Conservation (phyloP, 2,888 invertebrate species). For the Autographa gamma region DNA sequence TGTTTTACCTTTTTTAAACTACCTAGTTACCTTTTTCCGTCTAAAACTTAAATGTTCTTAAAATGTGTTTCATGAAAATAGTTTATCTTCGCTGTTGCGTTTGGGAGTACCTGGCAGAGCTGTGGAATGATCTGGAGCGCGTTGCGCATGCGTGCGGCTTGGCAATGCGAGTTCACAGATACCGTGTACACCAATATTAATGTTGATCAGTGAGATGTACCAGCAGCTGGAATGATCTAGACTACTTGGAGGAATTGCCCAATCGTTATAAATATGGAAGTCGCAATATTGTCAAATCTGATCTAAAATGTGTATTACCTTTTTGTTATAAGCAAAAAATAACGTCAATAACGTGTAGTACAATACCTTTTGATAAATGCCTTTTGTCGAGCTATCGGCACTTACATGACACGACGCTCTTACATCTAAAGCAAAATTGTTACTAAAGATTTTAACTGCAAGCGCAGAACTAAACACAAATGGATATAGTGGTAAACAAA, state of each 20-base stretch:
- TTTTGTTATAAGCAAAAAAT: too few relatives aligned
- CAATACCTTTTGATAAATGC: too few relatives aligned
- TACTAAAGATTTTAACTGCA: not conserved
- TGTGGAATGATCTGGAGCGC: not conserved
- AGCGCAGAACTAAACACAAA: not conserved
- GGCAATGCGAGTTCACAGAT: constrained; percentile 2
- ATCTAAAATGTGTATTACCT: too few relatives aligned
- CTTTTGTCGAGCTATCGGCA: not conserved
- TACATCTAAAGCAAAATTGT: too few relatives aligned
- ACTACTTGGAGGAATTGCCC: not conserved
- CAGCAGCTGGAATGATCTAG: not conserved
- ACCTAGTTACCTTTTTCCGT: too few relatives aligned
- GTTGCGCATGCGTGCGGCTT: not conserved
- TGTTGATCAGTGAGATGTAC: not conserved
- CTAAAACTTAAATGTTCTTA: too few relatives aligned
- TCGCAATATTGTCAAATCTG: too few relatives aligned
- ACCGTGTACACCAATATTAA: not conserved
- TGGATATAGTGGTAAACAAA: not conserved
- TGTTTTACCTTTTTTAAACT: too few relatives aligned
- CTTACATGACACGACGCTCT: too few relatives aligned
- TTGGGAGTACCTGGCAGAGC: not conserved
- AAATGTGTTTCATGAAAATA: too few relatives aligned
- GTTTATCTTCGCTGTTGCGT: not conserved
- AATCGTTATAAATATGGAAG: not conserved
- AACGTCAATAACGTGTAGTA: too few relatives aligned